Conservation (phyloP, 2,888 invertebrate species). For the Mythimna impura region DNA sequence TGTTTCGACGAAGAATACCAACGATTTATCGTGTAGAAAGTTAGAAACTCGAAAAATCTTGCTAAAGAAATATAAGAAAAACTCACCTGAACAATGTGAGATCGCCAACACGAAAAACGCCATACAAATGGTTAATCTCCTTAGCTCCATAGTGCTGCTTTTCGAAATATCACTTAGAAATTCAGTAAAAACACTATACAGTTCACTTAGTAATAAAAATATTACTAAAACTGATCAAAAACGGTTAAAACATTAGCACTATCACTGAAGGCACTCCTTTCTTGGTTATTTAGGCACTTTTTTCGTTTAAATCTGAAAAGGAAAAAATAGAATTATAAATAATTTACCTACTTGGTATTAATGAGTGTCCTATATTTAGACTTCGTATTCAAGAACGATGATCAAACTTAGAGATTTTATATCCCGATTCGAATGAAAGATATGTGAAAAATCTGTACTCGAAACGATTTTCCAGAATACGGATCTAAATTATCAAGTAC, state of each 20-base stretch:
- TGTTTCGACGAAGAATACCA: background rate
- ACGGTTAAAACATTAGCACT: slow-evolving; percentile 76
- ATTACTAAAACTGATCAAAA: slow-evolving; percentile 65
- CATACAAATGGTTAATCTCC: slow-evolving; percentile 75
- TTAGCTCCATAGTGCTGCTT: slow-evolving; percentile 78
- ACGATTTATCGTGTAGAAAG: background rate
- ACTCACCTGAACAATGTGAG: slow-evolving; percentile 83
- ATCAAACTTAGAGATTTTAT: no score
- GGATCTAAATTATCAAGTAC: slow-evolving; percentile 24
- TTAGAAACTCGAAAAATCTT: background rate
- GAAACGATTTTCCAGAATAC: slow-evolving; percentile 15
- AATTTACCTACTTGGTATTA: background rate
- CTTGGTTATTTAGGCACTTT: slow-evolving; percentile 78
- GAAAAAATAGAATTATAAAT: slow-evolving; percentile 42
- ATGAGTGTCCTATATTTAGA: background rate
- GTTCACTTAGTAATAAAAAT: slow-evolving; percentile 68
- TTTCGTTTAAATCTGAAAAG: slow-evolving; percentile 76
- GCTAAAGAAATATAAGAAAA: slow-evolving; percentile 3
- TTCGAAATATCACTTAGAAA: slow-evolving; percentile 68
- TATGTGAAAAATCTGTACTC: background rate
- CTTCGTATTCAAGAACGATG: background rate
- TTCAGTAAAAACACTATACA: slow-evolving; percentile 68
- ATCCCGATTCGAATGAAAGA: slow-evolving; percentile 1
- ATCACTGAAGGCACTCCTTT: slow-evolving; percentile 85
- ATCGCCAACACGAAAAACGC: slow-evolving; percentile 77